Evolutionary conservation across 92 coral and sea anemone genomes (phyloP), one percentile per base, ranked within the genome.

Genomic region (Actinernus sp.): DNA sequence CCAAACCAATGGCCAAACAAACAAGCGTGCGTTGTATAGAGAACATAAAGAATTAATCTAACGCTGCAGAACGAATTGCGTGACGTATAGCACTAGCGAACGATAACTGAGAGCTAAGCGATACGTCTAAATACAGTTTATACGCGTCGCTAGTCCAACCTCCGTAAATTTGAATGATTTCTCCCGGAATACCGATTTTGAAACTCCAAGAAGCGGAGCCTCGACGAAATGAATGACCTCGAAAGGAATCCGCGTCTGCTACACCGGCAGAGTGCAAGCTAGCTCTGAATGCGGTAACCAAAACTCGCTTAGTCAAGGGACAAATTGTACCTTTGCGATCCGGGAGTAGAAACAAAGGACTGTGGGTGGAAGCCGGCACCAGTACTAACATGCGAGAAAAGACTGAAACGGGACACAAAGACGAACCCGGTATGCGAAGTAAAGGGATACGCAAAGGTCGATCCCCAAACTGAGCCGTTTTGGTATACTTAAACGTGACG

Each of bases 401-500:
- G 4, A 46, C 49, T 13, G 48, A 58, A 33, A 58, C 49, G 2
- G 65, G 65, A 17, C 65, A 58, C 13, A 54, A 54, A 6, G 61
- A 34, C 34, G 61, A 54, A 10, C 33, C 65, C 1, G 0, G 18
- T 4, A 58, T 31, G 2, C 32, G 3, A 2, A 58, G n/a, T 24
- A 58, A 34, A 58, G 65, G 65, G 33, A 58, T 34, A 7, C 33
- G 65, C 12, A 58, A 19, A 11, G 12, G 46, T n/a, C 65, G 49
- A 0, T 58, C 65, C 22, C 65, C 65, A 33, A 58, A 58, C 25
- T 58, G 65, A 58, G 43, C 33, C 8, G 65, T 58, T 20, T 58
- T 58, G 21, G 65, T 58, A n/a, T 22, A 40, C 58, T 63, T 46
- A 63, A 63, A 63, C 4, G 71, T 63, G 25, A 63, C 58, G 1